Conservation (phyloP, 2,797 vertebrate genomes). For the Gambelia wislizenii region DNA sequence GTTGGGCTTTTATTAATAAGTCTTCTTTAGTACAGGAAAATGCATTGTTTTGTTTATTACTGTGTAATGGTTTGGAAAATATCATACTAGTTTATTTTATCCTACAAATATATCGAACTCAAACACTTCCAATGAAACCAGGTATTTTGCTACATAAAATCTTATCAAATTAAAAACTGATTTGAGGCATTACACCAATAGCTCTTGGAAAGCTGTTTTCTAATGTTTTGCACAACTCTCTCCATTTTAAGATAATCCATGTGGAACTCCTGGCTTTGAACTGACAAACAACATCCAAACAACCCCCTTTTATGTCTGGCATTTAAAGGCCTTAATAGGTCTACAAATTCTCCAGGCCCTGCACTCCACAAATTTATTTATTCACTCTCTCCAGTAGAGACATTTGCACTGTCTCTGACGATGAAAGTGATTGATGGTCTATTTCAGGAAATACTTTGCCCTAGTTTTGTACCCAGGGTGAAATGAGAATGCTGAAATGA, state of each 20-base stretch:
- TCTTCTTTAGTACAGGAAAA: conserved; percentile 66
- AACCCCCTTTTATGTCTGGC: conserved; percentile 47
- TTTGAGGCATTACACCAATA: conserved; percentile 52
- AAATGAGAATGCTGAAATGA: not conserved
- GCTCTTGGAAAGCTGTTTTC: conserved; percentile 40
- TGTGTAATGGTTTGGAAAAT: conserved; percentile 62
- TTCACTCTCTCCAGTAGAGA: conserved; percentile 53
- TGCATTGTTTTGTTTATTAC: conserved; percentile 67
- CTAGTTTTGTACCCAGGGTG: not conserved
- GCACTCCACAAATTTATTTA: conserved; percentile 53
- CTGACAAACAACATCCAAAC: conserved; percentile 15
- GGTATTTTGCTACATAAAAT: conserved; percentile 73
- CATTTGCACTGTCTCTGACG: conserved; percentile 56
- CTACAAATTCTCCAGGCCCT: conserved; percentile 36
- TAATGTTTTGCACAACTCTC: conserved; percentile 55
- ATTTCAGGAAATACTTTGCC: not conserved
- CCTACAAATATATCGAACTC: conserved; percentile 72
- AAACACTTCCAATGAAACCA: conserved; percentile 74
- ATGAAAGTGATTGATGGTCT: conserved; percentile 41
- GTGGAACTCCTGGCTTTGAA: conserved; percentile 56
- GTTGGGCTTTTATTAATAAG: conserved; percentile 53
- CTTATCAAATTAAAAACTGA: conserved; percentile 61
- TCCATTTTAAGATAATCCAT: conserved; percentile 54
- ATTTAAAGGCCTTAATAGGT: conserved; percentile 48
- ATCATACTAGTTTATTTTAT: conserved; percentile 73